Conservation (phyloP, 2,888 invertebrate genomes). For the Sinhomidia bicolor region DNA sequence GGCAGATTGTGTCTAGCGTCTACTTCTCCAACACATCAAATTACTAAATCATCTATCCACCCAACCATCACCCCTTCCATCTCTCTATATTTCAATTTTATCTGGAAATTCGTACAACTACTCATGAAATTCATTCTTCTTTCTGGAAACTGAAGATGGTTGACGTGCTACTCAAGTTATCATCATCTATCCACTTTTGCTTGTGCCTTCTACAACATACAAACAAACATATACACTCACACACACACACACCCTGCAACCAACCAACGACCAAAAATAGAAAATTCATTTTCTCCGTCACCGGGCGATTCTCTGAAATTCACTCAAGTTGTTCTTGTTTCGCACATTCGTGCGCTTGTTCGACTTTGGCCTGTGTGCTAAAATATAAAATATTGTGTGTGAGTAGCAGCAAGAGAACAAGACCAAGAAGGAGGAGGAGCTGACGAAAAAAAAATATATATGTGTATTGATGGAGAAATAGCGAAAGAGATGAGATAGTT, state of each 20-base stretch:
- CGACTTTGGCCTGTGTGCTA: background rate
- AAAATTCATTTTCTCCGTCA: slow-evolving; percentile 5
- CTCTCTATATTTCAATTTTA: slow-evolving; percentile 38
- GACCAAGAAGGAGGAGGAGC: background rate
- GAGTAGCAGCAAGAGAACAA: background rate
- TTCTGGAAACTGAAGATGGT: slow-evolving; percentile 28
- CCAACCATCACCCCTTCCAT: background rate
- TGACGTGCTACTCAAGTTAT: background rate
- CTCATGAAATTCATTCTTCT: background rate
- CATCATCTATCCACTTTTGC: slow-evolving; percentile 33
- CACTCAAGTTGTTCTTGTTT: slow-evolving; percentile 8
- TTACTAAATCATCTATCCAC: background rate
- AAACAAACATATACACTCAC: background rate
- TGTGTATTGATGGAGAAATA: no score
- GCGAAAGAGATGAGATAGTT: no score
- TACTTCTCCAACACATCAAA: background rate
- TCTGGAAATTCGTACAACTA: background rate
- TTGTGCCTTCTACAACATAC: background rate
- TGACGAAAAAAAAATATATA: no score
- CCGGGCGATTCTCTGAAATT: background rate
- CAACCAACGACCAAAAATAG: background rate
- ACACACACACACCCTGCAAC: background rate
- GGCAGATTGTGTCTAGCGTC: no score
- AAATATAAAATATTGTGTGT: no score
- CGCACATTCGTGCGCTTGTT: background rate